Conservation (phyloP, 1,140 invertebrate species). For the Yoshiicerus persimilis region DNA sequence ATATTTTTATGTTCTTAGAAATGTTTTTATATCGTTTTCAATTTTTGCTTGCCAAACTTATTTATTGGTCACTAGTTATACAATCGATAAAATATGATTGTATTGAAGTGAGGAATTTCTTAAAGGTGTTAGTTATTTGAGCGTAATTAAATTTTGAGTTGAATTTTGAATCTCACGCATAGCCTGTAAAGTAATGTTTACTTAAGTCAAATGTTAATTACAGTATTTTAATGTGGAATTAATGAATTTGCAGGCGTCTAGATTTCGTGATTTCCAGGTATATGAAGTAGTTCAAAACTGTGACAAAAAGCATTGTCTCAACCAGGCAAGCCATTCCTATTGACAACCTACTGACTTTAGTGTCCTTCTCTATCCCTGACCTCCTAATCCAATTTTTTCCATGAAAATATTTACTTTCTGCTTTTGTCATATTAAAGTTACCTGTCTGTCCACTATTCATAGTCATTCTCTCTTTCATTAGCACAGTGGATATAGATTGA, state of each 20-base stretch:
- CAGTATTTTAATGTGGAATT: not conserved
- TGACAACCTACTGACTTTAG: not conserved
- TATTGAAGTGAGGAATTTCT: too few relatives aligned
- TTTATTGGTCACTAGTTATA: too few relatives aligned
- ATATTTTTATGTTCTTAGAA: too few relatives aligned
- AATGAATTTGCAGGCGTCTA: not conserved
- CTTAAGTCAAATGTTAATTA: too few relatives aligned
- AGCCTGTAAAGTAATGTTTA: too few relatives aligned
- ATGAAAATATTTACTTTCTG: not conserved
- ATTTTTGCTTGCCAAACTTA: too few relatives aligned
- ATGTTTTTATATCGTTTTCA: too few relatives aligned
- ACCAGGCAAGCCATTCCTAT: not conserved
- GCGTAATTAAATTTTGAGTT: too few relatives aligned
- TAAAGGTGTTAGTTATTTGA: too few relatives aligned
- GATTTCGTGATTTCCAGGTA: not conserved
- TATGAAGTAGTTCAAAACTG: not conserved
- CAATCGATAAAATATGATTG: too few relatives aligned
- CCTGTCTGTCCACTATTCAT: not conserved
- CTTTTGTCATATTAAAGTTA: not conserved
- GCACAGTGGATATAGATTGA: not conserved
- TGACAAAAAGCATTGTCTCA: not conserved
- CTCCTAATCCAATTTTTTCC: conserved; percentile 8
- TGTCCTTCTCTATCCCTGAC: not conserved
- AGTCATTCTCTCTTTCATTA: not conserved
- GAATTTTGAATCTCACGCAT: too few relatives aligned